Percentiles rank a stretch among this genome's conserved stretches.
Evolutionary conservation across 2,888 invertebrate species (phyloP).

Genomic region (Plusia festucae): DNA sequence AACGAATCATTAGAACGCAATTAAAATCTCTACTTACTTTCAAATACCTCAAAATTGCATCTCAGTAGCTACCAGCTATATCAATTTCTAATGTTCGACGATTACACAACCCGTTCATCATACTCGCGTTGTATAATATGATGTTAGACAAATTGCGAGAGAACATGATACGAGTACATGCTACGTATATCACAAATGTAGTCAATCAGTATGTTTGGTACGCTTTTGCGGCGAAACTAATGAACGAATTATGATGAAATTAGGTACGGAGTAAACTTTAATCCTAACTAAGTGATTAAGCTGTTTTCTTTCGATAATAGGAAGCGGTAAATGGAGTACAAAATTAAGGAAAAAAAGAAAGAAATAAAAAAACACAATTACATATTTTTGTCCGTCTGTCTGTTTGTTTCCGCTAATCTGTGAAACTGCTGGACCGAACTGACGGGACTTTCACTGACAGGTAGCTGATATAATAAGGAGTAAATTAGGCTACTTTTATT

Average conservation of each 20-base stretch:
- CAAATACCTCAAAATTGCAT: slow-evolving; percentile 10
- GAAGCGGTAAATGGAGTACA: too few relatives aligned
- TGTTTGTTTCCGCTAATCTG: too few relatives aligned
- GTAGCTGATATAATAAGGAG: too few relatives aligned
- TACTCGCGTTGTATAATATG: slow-evolving; percentile 40
- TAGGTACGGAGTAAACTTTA: not conserved
- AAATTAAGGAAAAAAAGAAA: too few relatives aligned
- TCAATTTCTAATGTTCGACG: slow-evolving; percentile 45
- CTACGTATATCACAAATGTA: not conserved
- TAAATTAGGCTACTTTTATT: too few relatives aligned
- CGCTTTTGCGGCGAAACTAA: not conserved
- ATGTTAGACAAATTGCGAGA: slow-evolving; percentile 22
- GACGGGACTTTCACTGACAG: too few relatives aligned
- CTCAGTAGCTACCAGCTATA: too few relatives aligned
- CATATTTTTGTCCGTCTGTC: too few relatives aligned
- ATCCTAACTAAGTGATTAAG: too few relatives aligned
- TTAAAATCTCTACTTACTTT: slow-evolving; percentile 18
- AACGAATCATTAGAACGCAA: not conserved
- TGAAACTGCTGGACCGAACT: too few relatives aligned
- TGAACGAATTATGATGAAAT: not conserved
- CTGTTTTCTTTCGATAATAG: too few relatives aligned
- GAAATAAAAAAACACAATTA: too few relatives aligned
- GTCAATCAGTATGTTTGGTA: not conserved
- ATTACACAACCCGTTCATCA: slow-evolving; percentile 37
- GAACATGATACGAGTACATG: slow-evolving; percentile 6